Evolutionary conservation across 1,140 invertebrate genomes (phyloP), one percentile per base, ranked within the genome.

Genomic region (Drosophila orosa): DNA sequence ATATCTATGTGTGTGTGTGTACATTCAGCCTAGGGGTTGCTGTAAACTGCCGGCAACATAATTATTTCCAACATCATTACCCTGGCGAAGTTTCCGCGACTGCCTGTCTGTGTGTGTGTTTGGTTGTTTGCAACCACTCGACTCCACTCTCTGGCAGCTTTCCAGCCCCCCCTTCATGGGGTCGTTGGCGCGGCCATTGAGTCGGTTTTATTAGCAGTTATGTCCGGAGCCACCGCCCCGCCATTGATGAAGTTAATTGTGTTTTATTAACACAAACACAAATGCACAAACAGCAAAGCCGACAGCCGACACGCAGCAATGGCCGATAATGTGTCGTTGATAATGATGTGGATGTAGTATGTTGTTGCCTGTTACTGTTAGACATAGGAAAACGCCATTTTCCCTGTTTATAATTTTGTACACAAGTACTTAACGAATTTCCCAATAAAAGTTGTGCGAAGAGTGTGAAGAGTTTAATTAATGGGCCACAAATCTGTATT

Each of bases 201-300:
- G 76, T 68, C 80, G 78, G 61, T 89, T 87, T 87, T 87, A 87
- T 89, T 89, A 89, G 84, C 84, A 89, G 80, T 89, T 87, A 89
- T 87, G 84, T 69, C 76, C 76, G 62, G 42, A 24, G 39, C 75
- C 47, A 59, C 72, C 47, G 48, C 55, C 67, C 66, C 66, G 72
- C 89, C 90, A 91, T 91, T 91, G 90, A 91, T 91, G 78, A 84
- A 91, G 82, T 87, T 91, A 91, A 91, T 91, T 91, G 90, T 91
- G 90, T 91, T 91, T 91, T 91, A 91, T 91, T 91, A 91, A 90
- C 90, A 91, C 90, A 91, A 91, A 91, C 90, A 87, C 84, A 87
- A 79, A 74, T 83, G 75, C 83, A 55, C 82, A 89, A 89, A 87
- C 80, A 89, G 62, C 67, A 58, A 55, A 61, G 72, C 60, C 59